Evolutionary conservation across 2,888 invertebrate genomes (phyloP), one percentile per base, ranked within the genome.

Genomic region (Sicus ferrugineus): DNA sequence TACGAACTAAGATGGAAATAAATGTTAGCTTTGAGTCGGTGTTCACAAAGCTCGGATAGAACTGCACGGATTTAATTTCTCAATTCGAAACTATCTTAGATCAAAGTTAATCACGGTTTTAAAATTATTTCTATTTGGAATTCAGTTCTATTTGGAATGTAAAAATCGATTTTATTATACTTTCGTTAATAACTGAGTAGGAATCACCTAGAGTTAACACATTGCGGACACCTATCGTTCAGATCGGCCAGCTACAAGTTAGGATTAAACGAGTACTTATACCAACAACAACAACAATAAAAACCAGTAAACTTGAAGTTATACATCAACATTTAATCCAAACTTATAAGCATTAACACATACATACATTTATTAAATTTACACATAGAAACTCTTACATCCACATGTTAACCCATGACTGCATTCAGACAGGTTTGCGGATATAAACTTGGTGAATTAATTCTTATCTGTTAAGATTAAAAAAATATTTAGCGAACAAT

Each of bases 211-310:
- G 54, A 54, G 54, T 54, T 54, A 54, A 54, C 54, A 26, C 16
- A 54, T 46, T 28, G 23, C 54, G 5, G 5, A 26, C 54, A 54
- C 7, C 26, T 19, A 54, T 54, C 14, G 11, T 11, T 54, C 23
- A n/a, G 26, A 54, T 23, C 54, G 16, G 16, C 14, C 54, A 26
- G 26, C 9, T 21, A 26, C 19, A 54, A 54, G 3, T 54, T 9
- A 14, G 6, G 26, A 54, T 54, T 54, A 54, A 26, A 54, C 54
- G 28, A 54, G 28, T 28, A 42, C 42, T 42, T 42, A 42, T 64
- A 67, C 59, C 61, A 66, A 21, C 23, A 52, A 61, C 50, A 52
- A 58, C 54, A 75, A 73, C 70, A 70, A 68, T 73, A 75, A 69
- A 67, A 62, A 68, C 62, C 68, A 73, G 73, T n/a, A n/a, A n/a